Base-by-base conservation (phyloP, 2,888 invertebrate genomes). In the Aphodius granarius region DNA sequence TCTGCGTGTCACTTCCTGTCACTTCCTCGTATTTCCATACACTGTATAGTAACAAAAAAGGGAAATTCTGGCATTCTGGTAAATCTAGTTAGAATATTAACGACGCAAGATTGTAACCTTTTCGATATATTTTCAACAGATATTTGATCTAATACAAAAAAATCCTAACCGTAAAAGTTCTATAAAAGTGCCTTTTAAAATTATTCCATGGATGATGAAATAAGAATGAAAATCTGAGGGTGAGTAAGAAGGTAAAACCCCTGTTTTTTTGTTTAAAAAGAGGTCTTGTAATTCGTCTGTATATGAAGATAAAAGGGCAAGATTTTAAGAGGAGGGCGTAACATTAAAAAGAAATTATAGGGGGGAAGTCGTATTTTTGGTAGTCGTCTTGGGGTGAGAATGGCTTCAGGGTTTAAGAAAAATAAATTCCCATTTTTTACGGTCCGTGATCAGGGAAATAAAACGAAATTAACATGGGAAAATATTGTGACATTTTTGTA, bases 401-500 rank as follows among this genome's bases (percentile, higher is more conserved):
- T 43, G 43, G 43, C 43, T 63, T 43, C 62, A 17, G 21, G 19
- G 20, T 20, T 63, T 22, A 18, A 63, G 19, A 21, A 17, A 63
- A 63, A 64, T 72, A 72, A 72, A 72, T 72, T 72, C 21, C 22
- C 73, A 63, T 74, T 74, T 74, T 74, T 70, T 74, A 74, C 74
- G 74, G n/a, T 63, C 63, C 43, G 63, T 62, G 74, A 70, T 70
- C 68, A 68, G 63, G 63, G 68, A 68, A 74, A 74, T 68, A 73
- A 73, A 68, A 74, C 22, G 63, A 74, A 70, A 74, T 74, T 74
- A 74, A 68, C 74, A 63, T 68, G 70, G 63, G 74, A 68, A 74
- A 74, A 74, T 70, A 74, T 74, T 66, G 63, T 70, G 74, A 74
- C 74, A 68, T 74, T 74, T 74, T 74, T 62, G 74, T 68, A 74